A percentile compares a stretch with the other conserved stretches of the same genome.
Evolutionary conservation across 2,888 invertebrate species (phyloP).

Genomic region (Autographa gamma): DNA sequence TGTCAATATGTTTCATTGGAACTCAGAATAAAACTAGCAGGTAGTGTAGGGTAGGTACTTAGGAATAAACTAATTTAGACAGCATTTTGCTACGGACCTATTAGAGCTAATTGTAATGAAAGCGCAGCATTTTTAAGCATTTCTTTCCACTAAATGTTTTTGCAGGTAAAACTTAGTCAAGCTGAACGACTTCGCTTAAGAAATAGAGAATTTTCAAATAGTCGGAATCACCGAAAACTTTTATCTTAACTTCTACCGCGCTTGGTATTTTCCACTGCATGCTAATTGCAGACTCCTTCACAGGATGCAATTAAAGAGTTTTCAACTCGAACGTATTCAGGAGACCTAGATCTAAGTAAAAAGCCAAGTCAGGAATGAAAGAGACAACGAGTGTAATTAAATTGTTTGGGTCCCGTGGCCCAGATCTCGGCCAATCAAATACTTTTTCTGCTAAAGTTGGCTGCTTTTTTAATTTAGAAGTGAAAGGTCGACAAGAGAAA

Average conservation of each 20-base stretch:
- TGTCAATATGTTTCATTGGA: background rate
- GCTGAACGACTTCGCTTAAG: conserved; percentile 28
- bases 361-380: conserved; percentile 72
- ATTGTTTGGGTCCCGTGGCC: conserved; percentile 77
- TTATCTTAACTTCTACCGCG: conserved; percentile 66
- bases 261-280: conserved; percentile 71
- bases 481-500: conserved; percentile 60
- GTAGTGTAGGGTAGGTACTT: no score
- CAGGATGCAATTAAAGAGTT: conserved; percentile 80
- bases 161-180: conserved; percentile 17
- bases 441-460: conserved; percentile 73
- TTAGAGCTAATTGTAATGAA: no score
- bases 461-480: conserved; percentile 68
- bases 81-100: no score
- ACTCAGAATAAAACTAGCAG: background rate
- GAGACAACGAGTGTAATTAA: conserved; percentile 81
- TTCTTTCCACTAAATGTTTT: conserved; percentile 1
- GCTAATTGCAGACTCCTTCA: conserved; percentile 77
- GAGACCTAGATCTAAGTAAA: conserved; percentile 64
- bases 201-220: conserved; percentile 37
- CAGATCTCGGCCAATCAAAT: conserved; percentile 74
- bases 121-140: background rate
- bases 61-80: no score
- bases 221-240: conserved; percentile 45
- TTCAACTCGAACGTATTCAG: conserved; percentile 71